These are phyloP conservation scores for Tholera decimalis DNA, from an alignment of 2,888 invertebrate species.

Conservation along the genomic window DNA sequence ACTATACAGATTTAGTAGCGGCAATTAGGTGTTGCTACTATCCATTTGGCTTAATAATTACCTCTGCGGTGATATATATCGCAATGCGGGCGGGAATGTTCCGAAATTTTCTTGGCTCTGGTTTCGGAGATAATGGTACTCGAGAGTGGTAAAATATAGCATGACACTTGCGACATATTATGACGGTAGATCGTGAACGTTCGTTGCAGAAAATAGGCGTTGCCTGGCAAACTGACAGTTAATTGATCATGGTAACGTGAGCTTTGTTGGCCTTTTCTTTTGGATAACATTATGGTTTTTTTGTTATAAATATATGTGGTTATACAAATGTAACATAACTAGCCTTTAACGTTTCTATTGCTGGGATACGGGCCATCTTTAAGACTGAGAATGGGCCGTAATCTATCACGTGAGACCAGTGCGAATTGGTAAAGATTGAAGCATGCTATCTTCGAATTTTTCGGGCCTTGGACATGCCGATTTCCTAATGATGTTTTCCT, in stretches of 20 bases:
- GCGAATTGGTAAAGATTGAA: too few relatives aligned
- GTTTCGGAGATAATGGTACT: constrained; percentile 66
- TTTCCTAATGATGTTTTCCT: too few relatives aligned
- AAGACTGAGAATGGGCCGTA: too few relatives aligned
- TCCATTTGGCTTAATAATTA: constrained; percentile 69
- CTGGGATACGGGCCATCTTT: too few relatives aligned
- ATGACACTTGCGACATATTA: constrained; percentile 63
- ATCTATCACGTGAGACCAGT: too few relatives aligned
- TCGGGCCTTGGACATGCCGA: too few relatives aligned
- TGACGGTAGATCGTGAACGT: constrained; percentile 60
- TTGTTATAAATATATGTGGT: too few relatives aligned
- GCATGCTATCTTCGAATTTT: too few relatives aligned
- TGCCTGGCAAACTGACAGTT: constrained; percentile 59
- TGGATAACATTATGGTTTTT: background rate
- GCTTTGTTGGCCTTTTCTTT: constrained; percentile 22
- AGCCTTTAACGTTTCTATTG: too few relatives aligned
- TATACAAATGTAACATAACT: background rate
- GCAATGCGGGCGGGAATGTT: constrained; percentile 46
- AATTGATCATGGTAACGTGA: constrained; percentile 37
- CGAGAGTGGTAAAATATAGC: constrained; percentile 64
- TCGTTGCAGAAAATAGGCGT: constrained; percentile 47
- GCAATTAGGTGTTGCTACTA: constrained; percentile 67
- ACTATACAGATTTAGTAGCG: constrained; percentile 66
- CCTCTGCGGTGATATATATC: constrained; percentile 64
- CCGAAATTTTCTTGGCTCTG: constrained; percentile 68